These are phyloP conservation scores for Temnothorax nylanderi DNA, from an alignment of 1,140 invertebrate genomes.

Conservation along the genomic window DNA sequence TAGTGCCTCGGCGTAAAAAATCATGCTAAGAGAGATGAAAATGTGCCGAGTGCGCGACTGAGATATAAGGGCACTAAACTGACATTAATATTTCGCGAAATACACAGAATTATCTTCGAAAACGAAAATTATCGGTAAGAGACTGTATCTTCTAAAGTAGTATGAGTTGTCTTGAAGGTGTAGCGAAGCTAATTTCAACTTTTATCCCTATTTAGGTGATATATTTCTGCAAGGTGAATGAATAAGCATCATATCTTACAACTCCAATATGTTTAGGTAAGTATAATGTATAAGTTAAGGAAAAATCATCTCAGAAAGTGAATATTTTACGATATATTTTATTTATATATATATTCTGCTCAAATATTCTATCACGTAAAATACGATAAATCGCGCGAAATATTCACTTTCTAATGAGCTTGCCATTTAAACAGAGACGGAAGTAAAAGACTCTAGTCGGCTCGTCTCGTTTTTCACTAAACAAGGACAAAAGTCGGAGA, in stretches of 20 bases:
- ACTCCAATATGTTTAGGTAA: background rate
- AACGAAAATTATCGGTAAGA: background rate
- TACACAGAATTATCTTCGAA: background rate
- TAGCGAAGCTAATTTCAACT: background rate
- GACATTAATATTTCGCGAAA: background rate
- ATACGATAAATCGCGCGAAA: background rate
- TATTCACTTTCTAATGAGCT: background rate
- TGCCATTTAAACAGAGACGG: background rate
- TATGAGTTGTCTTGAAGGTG: background rate
- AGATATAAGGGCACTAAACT: background rate
- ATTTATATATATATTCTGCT: background rate
- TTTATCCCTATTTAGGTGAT: background rate
- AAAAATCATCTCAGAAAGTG: background rate
- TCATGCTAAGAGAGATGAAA: background rate
- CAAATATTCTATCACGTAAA: background rate
- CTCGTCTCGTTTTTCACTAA: background rate
- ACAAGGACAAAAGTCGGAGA: background rate
- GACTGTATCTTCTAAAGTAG: background rate
- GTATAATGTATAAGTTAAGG: background rate
- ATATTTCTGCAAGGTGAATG: background rate
- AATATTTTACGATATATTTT: background rate
- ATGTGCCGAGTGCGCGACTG: background rate
- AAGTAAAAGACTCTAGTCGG: conserved; percentile 43
- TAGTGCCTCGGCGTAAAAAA: conserved; percentile 13
- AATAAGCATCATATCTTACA: background rate